phyloP scores from a whole-genome alignment of 2,888 invertebrate species.

The Megamerina dolium region DNA sequence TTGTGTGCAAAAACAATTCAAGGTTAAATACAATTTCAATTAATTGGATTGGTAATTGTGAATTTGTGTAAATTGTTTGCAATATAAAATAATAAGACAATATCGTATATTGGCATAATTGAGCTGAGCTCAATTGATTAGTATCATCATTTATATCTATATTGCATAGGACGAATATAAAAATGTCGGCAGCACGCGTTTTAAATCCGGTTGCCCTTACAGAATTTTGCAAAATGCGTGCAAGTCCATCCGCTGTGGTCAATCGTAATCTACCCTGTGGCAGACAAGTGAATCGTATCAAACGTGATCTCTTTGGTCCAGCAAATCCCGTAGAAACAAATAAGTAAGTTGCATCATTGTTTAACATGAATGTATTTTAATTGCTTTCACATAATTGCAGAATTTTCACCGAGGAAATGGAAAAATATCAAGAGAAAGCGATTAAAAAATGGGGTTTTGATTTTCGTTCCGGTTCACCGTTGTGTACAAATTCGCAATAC shows the following conservation, averaged over 20 bases:
- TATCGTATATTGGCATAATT: no score
- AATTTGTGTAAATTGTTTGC: no score
- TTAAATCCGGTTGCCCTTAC: slow-evolving; percentile 38
- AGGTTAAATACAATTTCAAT: no score
- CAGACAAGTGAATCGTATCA: slow-evolving; percentile 40
- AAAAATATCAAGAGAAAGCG: slow-evolving; percentile 55
- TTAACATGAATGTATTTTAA: no score
- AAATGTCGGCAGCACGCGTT: slow-evolving; percentile 38
- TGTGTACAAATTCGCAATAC: slow-evolving; percentile 34
- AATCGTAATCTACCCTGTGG: slow-evolving; percentile 35
- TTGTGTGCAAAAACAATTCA: no score
- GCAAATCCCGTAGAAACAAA: slow-evolving; percentile 35
- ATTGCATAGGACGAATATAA: neutral
- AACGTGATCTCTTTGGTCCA: slow-evolving; percentile 45
- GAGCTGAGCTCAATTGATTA: no score
- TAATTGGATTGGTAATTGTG: no score
- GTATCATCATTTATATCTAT: neutral
- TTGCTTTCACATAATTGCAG: no score
- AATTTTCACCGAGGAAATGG: slow-evolving; percentile 39
- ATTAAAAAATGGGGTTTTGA: slow-evolving; percentile 53
- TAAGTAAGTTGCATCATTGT: slow-evolving; percentile 34
- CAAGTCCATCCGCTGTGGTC: slow-evolving; percentile 28
- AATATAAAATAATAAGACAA: no score
- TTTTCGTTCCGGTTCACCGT: slow-evolving; percentile 43
- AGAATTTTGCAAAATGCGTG: slow-evolving; percentile 40